Base-by-base conservation (phyloP, 2,113 vertebrate genomes). In the Myocastor coypus region DNA sequence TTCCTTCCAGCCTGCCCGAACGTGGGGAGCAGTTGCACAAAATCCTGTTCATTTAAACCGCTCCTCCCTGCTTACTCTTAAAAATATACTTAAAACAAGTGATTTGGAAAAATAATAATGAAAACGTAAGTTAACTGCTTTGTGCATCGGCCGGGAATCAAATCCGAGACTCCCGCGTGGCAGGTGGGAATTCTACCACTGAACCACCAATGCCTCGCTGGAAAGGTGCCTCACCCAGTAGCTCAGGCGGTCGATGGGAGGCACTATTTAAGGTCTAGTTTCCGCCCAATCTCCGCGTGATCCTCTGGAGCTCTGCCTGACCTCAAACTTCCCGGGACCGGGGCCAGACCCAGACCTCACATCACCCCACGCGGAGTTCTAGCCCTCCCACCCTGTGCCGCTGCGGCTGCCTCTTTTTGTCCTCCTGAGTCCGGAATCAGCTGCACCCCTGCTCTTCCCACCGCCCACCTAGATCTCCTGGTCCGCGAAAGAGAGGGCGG, bases 181-280 rank as follows among this genome's bases (percentile, higher is more conserved):
- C 96, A 91, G 94, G 96, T 63, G 93, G 78, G 66, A 86, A n/a
- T 95, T 98, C 94, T 93, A 97, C 42, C 84, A 40, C 88, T 7
- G 37, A 95, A 96, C 92, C 85, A 83, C 59, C 91, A 85, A 94
- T 9, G 3, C 81, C 0, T 0, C 0, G 1, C 0, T 0, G 5
- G 0, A 0, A 0, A 0, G 0, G 0, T 0, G 0, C 0, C 0
- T 1, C 50, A 1, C 20, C 14, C 1, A 0, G 20, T 0, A 0
- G 0, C 14, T 0, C 57, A 83, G 42, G 42, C 17, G 24, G 40
- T 93, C 0, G 0, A 0, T 1, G 0, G 0, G 0, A 20, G 0
- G 13, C 46, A 7, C 24, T 2, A 3, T 4, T 14, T 10, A 4
- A 4, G 1, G 2, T 7, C 17, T 2, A 16, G 6, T 0, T 4